Conservation (phyloP, 2,113 vertebrate species). For the Gasterosteus nipponicus region DNA sequence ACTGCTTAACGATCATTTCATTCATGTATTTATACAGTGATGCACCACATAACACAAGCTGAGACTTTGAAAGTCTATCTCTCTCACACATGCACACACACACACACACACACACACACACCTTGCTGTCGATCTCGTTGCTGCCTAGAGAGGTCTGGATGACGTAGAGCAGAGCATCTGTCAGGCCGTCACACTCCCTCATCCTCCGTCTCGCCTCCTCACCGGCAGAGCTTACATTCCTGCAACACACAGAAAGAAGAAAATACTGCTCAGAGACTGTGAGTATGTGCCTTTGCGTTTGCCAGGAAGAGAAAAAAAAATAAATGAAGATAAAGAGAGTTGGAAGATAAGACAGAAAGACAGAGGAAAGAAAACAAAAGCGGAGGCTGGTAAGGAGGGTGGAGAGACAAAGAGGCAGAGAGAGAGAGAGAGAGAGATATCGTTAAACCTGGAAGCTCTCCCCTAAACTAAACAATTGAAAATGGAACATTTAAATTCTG, state of each 20-base stretch:
- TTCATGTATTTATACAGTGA: constrained; percentile 8
- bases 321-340: constrained; percentile 39
- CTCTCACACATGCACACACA: constrained; percentile 56
- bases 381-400: too few species aligned
- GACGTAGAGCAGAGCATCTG: constrained; percentile 95
- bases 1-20: background rate
- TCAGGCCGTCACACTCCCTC: constrained; percentile 98
- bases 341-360: background rate
- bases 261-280: background rate
- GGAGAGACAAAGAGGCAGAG: background rate
- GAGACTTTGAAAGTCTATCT: constrained; percentile 3
- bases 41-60: background rate
- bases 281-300: constrained; percentile 12
- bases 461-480: constrained; percentile 63
- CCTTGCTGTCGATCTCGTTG: constrained; percentile 99
- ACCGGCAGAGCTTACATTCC: constrained; percentile 98
- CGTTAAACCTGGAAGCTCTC: constrained; percentile 51
- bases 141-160: constrained; percentile 98
- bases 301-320: constrained; percentile 22
- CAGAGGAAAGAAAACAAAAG: background rate
- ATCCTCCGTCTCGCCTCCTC: constrained; percentile 97
- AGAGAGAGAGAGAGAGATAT: constrained; percentile 36
- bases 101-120: constrained; percentile 71
- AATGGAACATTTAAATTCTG: constrained; percentile 68
- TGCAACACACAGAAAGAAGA: constrained; percentile 75